Conservation (phyloP, 2,113 vertebrate genomes). For the Oncorhynchus gorbuscha region DNA sequence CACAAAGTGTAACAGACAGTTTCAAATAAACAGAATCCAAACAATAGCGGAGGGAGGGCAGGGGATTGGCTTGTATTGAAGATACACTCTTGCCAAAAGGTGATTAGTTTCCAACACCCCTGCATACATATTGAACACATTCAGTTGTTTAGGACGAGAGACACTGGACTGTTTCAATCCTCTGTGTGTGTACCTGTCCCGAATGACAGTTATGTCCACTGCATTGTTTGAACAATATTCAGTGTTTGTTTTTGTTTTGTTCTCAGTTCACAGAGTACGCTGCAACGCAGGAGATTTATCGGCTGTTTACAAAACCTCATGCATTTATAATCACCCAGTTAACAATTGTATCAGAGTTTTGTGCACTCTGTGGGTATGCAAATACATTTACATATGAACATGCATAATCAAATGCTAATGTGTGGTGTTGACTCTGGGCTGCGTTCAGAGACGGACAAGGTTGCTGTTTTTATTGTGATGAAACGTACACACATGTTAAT, state of each 20-base stretch:
- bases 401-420: not conserved
- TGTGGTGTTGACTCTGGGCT: not conserved
- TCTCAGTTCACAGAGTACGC: not conserved
- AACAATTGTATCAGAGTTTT: not conserved
- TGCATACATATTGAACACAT: not conserved
- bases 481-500: not conserved
- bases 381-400: not conserved
- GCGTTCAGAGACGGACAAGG: not conserved
- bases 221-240: not conserved
- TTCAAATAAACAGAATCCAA: too few relatives aligned
- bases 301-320: not conserved
- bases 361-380: not conserved
- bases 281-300: not conserved
- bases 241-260: not conserved
- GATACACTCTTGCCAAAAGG: not conserved
- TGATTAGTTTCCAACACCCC: not conserved
- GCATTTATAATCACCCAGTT: slow-evolving; percentile 2
- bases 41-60: too few relatives aligned
- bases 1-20: too few relatives aligned
- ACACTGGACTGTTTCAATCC: not conserved
- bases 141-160: not conserved
- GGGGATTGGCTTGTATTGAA: too few relatives aligned
- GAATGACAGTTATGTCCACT: not conserved
- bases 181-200: not conserved
- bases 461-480: not conserved